Evolutionary conservation across 1,140 invertebrate genomes (phyloP), one percentile per base, ranked within the genome.

Genomic region (Papilio dardanus): DNA sequence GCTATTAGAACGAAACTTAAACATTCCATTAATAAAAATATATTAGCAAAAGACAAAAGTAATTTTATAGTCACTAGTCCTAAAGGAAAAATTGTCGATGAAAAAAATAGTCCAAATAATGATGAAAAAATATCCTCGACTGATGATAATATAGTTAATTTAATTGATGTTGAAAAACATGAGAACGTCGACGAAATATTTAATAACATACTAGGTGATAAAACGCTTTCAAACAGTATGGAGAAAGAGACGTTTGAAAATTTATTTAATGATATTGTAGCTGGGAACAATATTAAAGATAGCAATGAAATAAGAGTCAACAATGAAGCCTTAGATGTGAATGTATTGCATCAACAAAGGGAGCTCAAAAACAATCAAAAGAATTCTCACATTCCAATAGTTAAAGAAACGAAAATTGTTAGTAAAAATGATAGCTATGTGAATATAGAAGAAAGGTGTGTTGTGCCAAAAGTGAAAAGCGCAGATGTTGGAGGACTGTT

Each of bases 1-100:
- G 90, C 92, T 93, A 92, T 90, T 90, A 92, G 85, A 90, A 83
- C 88, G 83, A 93, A 93, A 91, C 81, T 87, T 84, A 91, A 91
- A 92, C 92, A 93, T 93, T 93, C 92, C 92, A 92, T 76, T 88
- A 88, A 79, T 86, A 91, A 89, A 85, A 89, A 79, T 89, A 90
- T 87, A 87, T 89, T 93, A 91, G 90, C 91, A 86, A 91, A 92
- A 91, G 91, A 92, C 85, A 93, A 87, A 92, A 84, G 76, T 86
- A 91, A 89, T 87, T 86, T 86, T 85, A 83, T 91, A 90, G 83
- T 87, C 77, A 86, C 74, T 88, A 92, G 85, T 89, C 79, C 85
- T 88, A 92, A 87, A 88, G 84, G 78, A 77, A 92, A 84, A 79
- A 85, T 79, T 84, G 73, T 84, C 85, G 84, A 88, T 81, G 84